Evolutionary conservation across 37 sponge, comb jelly and placozoan genomes (phyloP).

Genomic region (Cliona cf. orientalis): DNA sequence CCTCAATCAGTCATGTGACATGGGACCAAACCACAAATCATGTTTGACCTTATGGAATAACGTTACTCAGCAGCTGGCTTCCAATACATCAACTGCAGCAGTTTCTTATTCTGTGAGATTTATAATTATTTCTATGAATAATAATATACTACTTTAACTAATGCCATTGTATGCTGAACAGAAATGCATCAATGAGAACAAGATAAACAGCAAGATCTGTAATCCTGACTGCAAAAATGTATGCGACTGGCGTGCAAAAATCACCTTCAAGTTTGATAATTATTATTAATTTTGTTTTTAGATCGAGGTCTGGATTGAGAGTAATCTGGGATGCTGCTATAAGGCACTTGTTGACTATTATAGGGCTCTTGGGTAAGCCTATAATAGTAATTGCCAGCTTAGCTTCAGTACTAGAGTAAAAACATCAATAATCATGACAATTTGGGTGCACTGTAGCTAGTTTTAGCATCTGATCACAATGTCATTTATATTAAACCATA

Average conservation of each 20-base stretch:
- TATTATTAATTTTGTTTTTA: background rate
- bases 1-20: background rate
- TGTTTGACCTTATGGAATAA: background rate
- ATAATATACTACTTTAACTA: background rate
- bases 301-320: background rate
- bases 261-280: too few species aligned
- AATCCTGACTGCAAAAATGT: constrained; percentile 10
- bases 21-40: background rate
- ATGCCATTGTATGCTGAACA: background rate
- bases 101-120: background rate
- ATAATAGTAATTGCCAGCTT: too few species aligned
- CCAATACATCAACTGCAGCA: background rate
- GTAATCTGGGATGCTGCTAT: constrained; percentile 26
- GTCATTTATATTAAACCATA: too few species aligned
- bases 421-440: too few species aligned
- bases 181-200: background rate
- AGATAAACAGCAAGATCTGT: background rate
- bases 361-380: background rate
- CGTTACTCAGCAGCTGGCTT: background rate
- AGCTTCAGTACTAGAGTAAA: too few species aligned
- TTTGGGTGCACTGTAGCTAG: too few species aligned
- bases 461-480: too few species aligned
- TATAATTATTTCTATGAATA: background rate
- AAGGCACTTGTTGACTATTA: background rate
- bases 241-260: background rate